Base-by-base conservation (phyloP, 2,797 vertebrate species). In the Petrocephalus schoutedeni region DNA sequence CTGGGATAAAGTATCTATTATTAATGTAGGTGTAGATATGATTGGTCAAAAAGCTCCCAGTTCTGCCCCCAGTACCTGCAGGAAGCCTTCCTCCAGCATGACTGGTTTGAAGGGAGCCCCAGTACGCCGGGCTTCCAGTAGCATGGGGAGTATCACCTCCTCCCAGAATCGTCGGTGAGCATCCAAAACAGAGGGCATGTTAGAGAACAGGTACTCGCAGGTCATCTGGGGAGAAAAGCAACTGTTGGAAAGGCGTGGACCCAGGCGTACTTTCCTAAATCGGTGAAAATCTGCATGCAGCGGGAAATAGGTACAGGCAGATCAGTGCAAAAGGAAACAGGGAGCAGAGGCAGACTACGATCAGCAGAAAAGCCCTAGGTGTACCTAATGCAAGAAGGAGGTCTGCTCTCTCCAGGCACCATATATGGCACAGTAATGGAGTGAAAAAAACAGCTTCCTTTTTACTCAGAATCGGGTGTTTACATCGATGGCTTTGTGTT, bases 131-230 rank as follows among this genome's bases (percentile, higher is more conserved):
- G 93, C 95, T 49, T 95, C 92, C 54, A 92, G 85, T 77, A 97
- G 90, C 93, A 95, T 94, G 14, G 96, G 97, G 41, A 91, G 93
- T 64, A 97, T 91, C 86, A 96, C 95, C 82, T 97, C 95, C 86
- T 95, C 91, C 97, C 97, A 97, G 91, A 97, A 97, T 3, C 91
- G 91, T 89, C 89, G 93, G 89, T 97, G 97, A n/a, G 94, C 93
- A 0, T 56, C 88, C 87, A 97, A 93, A 90, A 97, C 94, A 88
- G 91, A 93, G 82, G 94, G 92, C 28, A 97, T 92, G 91, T 96
- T 96, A 88, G 94, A 96, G 91, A 97, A 97, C n/a, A 97, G 94
- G 61, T 89, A 91, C 89, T 94, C 91, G 0, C 93, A 93, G 9
- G 91, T 92, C 89, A 96, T 92, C 96, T 96, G 90, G 80, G 57